A percentile compares a stretch with the other conserved stretches of the same genome.
phyloP scores from a whole-genome alignment of 2,797 vertebrate genomes.

The Nyctalus aviator region DNA sequence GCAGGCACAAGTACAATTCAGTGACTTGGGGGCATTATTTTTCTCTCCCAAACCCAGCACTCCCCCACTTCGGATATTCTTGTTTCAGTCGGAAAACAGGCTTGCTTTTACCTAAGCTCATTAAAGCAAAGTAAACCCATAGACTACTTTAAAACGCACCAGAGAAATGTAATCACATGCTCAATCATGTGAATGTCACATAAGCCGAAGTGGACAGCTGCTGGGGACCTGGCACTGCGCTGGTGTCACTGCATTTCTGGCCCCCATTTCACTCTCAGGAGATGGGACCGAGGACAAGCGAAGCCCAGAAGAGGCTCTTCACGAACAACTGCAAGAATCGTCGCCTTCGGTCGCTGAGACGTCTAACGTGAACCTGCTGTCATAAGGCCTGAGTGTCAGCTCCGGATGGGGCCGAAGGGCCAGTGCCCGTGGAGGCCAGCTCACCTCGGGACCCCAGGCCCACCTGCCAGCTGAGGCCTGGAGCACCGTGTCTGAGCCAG shows the following conservation, averaged over 20 bases:
- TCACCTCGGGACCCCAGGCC: too few relatives aligned
- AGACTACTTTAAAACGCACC: neutral
- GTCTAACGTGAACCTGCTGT: neutral
- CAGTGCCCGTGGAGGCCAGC: rapidly evolving
- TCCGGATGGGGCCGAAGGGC: neutral
- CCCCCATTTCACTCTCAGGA: neutral
- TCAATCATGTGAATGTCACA: neutral
- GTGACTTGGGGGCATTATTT: neutral
- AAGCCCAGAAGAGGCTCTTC: neutral
- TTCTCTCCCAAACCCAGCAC: neutral
- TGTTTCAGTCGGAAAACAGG: neutral
- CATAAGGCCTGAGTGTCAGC: neutral
- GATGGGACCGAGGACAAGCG: neutral
- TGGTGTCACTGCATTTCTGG: neutral
- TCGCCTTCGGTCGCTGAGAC: neutral
- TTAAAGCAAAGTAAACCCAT: neutral
- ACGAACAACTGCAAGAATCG: neutral
- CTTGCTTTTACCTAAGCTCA: too few relatives aligned
- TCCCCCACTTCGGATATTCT: neutral
- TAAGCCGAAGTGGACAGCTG: neutral
- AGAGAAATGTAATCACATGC: neutral
- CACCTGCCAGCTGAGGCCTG: too few relatives aligned
- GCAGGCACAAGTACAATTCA: neutral
- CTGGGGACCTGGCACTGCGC: neutral
- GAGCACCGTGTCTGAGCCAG: neutral